phyloP scores from a whole-genome alignment of 2,797 vertebrate genomes.

The Sebastes nivosus region DNA sequence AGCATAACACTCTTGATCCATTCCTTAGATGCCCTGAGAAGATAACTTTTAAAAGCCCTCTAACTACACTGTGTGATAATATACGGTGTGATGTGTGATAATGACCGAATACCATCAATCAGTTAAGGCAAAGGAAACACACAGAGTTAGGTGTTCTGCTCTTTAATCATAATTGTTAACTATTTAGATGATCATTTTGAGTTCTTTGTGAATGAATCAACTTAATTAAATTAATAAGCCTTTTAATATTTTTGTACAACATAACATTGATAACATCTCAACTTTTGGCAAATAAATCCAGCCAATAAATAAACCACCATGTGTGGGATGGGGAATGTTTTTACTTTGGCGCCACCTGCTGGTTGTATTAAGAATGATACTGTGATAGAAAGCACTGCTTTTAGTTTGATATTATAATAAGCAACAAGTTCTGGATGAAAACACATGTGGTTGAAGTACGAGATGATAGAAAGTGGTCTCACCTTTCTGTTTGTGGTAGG shows the following conservation, averaged over 20 bases:
- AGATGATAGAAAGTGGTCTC: conserved; percentile 16
- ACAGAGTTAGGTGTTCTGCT: neutral
- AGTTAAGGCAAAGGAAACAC: neutral
- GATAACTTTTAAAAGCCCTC: neutral
- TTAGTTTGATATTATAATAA: neutral
- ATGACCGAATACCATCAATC: neutral
- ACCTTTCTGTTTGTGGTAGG: conserved; percentile 98
- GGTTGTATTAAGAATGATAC: neutral
- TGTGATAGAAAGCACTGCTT: neutral
- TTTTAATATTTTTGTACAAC: neutral
- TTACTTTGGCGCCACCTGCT: conserved; percentile 9
- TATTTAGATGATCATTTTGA: neutral
- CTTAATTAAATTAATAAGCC: neutral
- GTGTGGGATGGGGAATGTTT: neutral
- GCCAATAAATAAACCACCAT: neutral
- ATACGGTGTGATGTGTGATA: neutral
- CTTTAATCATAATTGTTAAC: neutral
- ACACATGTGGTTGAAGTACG: neutral
- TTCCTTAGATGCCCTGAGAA: neutral
- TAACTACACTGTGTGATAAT: neutral
- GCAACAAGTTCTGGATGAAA: neutral
- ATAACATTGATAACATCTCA: neutral
- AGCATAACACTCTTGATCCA: neutral
- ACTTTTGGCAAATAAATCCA: neutral
- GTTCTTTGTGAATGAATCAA: neutral